Percentiles rank a stretch among this genome's conserved stretches.
These are phyloP conservation scores for Astropecten irregularis DNA, from an alignment of 53 echinoderm and acorn worm genomes.

Conservation along the genomic window DNA sequence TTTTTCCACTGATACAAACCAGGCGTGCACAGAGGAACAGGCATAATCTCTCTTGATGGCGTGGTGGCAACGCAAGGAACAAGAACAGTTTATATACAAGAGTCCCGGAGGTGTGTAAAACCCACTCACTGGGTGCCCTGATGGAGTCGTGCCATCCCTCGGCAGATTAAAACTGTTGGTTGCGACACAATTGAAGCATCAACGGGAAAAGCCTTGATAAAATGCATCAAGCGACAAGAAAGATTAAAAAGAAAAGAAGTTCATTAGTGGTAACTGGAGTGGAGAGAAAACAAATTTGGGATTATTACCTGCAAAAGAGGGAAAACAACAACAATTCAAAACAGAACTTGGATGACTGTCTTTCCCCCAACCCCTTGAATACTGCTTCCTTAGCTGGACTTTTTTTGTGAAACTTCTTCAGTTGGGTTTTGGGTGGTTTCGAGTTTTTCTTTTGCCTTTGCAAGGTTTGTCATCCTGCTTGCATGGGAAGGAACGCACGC, in stretches of 20 bases:
- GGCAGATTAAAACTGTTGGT: slow-evolving; percentile 56
- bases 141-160: slow-evolving; percentile 2
- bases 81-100: slow-evolving; percentile 44
- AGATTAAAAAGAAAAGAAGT: slow-evolving; percentile 54
- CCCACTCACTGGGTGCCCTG: slow-evolving; percentile 51
- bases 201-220: slow-evolving; percentile 50
- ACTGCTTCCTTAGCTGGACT: too few species aligned
- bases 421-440: too few species aligned
- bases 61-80: slow-evolving; percentile 9
- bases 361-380: too few species aligned
- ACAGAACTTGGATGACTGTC: too few species aligned
- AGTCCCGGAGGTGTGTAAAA: slow-evolving; percentile 20
- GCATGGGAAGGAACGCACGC: slow-evolving; percentile 8
- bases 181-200: slow-evolving; percentile 57
- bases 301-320: slow-evolving; percentile 28
- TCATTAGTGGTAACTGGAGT: slow-evolving; percentile 52
- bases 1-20: slow-evolving; percentile 56
- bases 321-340: slow-evolving; percentile 8
- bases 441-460: not conserved
- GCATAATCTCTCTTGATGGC: slow-evolving; percentile 23
- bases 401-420: too few species aligned
- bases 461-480: slow-evolving; percentile 27
- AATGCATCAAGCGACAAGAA: slow-evolving; percentile 52
- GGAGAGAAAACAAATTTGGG: not conserved
- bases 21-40: not conserved